Percentiles rank a stretch among this genome's conserved stretches.
These are phyloP conservation scores for Beaufortia kweichowensis DNA, from an alignment of 2,113 vertebrate species.

Conservation along the genomic window DNA sequence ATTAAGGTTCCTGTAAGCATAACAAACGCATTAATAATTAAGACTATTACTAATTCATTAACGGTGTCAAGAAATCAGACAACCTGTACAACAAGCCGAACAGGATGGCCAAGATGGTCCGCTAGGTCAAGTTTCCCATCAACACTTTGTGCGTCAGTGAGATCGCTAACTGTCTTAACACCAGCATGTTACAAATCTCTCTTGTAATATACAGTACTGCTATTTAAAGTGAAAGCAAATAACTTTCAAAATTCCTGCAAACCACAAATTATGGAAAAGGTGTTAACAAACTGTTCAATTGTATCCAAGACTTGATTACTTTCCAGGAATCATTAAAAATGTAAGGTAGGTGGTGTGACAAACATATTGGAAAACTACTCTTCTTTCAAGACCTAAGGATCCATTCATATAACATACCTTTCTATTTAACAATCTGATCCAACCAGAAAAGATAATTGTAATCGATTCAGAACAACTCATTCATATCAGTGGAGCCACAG, in stretches of 20 bases:
- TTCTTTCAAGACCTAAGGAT: too few relatives aligned
- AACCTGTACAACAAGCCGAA: not conserved
- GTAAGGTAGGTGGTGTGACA: not conserved
- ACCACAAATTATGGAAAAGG: too few relatives aligned
- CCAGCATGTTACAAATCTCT: too few relatives aligned
- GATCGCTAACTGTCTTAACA: constrained; percentile 23
- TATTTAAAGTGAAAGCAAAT: not conserved
- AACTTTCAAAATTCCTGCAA: too few relatives aligned
- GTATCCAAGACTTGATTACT: too few relatives aligned
- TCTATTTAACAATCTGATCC: not conserved
- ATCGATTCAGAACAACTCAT: constrained; percentile 35
- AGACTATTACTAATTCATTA: constrained; percentile 60
- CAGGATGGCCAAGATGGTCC: not conserved
- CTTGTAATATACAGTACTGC: not conserved
- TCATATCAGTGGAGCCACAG: not conserved
- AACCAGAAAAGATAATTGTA: not conserved
- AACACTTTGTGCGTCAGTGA: constrained; percentile 58
- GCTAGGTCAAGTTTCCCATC: constrained; percentile 58
- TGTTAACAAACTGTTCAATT: too few relatives aligned
- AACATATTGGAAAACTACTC: too few relatives aligned
- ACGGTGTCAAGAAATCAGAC: constrained; percentile 36
- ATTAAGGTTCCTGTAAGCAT: not conserved
- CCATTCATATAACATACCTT: not conserved
- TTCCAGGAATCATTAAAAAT: not conserved
- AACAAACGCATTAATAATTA: constrained; percentile 18